Conservation (phyloP, 1,140 invertebrate genomes). For the Drosophila bipectinata region DNA sequence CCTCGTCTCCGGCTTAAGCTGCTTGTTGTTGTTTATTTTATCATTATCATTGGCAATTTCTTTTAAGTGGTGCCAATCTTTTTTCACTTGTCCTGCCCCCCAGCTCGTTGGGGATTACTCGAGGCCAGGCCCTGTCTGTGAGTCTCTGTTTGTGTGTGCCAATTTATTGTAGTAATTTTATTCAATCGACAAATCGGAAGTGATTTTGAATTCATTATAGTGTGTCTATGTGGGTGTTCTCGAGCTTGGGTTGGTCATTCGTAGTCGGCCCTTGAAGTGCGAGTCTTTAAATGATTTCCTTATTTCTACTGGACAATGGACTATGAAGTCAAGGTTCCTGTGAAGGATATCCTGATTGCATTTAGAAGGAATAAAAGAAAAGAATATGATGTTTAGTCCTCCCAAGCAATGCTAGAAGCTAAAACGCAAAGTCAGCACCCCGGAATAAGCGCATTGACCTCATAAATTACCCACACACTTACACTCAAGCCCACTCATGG, state of each 20-base stretch:
- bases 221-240: slow-evolving; percentile 1
- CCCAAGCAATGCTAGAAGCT: slow-evolving; percentile 10
- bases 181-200: slow-evolving; percentile 84
- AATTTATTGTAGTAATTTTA: slow-evolving; percentile 83
- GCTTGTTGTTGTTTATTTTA: slow-evolving; percentile 75
- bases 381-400: neutral
- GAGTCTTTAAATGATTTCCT: slow-evolving; percentile 23
- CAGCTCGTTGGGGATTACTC: slow-evolving; percentile 67
- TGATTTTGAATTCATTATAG: slow-evolving; percentile 81
- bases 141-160: slow-evolving; percentile 45
- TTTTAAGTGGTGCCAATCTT: slow-evolving; percentile 83
- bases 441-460: slow-evolving; percentile 64
- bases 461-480: slow-evolving; percentile 63
- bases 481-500: slow-evolving; percentile 21
- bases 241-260: slow-evolving; percentile 5
- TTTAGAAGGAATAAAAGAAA: neutral
- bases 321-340: too few species aligned
- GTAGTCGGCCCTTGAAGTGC: slow-evolving; percentile 11
- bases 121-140: slow-evolving; percentile 2
- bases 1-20: slow-evolving; percentile 10
- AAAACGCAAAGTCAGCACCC: slow-evolving; percentile 25
- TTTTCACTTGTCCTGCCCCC: slow-evolving; percentile 74
- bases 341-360: slow-evolving; percentile 6
- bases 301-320: slow-evolving; percentile 3
- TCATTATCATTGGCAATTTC: slow-evolving; percentile 79